Evolutionary conservation across 2,888 invertebrate genomes (phyloP).

Genomic region (Eupithecia subumbrata): DNA sequence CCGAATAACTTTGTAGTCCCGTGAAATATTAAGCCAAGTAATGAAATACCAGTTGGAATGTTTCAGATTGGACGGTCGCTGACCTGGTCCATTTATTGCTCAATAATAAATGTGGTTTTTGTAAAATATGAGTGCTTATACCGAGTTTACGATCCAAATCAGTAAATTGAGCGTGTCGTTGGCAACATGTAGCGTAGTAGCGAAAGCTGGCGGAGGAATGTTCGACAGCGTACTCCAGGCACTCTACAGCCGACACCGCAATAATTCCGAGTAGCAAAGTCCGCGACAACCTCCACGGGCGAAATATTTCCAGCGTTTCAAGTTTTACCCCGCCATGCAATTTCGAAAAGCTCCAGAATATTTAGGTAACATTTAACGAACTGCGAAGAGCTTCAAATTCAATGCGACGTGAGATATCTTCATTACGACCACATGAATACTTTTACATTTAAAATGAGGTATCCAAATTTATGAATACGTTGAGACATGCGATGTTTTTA

Average conservation of each 20-base stretch:
- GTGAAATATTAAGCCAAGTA: constrained; percentile 12
- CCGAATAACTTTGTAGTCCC: constrained; percentile 31
- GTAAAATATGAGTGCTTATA: constrained; percentile 14
- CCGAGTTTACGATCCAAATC: constrained; percentile 42
- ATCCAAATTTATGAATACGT: constrained; percentile 37
- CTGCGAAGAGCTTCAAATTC: constrained; percentile 49
- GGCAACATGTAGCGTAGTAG: constrained; percentile 39
- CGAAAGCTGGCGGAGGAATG: constrained; percentile 26
- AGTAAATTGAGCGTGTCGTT: constrained; percentile 47
- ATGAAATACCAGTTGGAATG: constrained; percentile 19
- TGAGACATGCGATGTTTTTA: constrained; percentile 13
- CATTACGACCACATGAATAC: constrained; percentile 52
- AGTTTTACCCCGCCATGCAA: constrained; percentile 46
- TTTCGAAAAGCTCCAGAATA: constrained; percentile 44
- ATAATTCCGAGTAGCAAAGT: constrained; percentile 53
- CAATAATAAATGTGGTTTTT: constrained; percentile 20
- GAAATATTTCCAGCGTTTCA: constrained; percentile 53
- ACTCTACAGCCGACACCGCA: constrained; percentile 47
- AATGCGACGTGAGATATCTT: constrained; percentile 53
- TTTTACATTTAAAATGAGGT: constrained; percentile 52
- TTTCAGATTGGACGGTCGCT: constrained; percentile 12
- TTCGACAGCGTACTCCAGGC: constrained; percentile 33
- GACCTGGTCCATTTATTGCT: constrained; percentile 9
- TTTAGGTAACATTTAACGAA: constrained; percentile 49
- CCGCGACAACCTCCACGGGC: constrained; percentile 35